Evolutionary conservation across 2,113 vertebrate species (phyloP).

Genomic region (Leuciscus idus): DNA sequence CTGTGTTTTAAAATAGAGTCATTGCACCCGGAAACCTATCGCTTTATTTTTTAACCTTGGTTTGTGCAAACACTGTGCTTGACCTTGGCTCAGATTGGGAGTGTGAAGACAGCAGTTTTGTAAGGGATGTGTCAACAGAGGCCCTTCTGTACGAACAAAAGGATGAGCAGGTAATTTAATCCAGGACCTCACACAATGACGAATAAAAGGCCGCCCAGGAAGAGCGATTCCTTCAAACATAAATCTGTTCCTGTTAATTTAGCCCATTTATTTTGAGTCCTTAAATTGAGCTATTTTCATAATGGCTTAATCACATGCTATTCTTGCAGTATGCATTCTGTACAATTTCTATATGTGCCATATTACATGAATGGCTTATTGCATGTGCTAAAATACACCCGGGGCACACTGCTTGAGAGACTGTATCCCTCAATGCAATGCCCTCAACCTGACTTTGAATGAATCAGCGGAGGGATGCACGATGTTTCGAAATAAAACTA

Average conservation of each 20-base stretch:
- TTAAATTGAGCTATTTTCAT: not conserved
- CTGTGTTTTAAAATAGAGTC: constrained; percentile 41
- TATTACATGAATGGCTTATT: not conserved
- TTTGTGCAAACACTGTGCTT: constrained; percentile 45
- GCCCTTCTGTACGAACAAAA: constrained; percentile 50
- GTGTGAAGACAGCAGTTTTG: constrained; percentile 41
- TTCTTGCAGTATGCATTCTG: not conserved
- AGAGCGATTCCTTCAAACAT: constrained; percentile 10
- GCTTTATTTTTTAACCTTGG: constrained; percentile 52
- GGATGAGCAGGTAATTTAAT: constrained; percentile 56
- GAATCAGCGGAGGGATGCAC: not conserved
- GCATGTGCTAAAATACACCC: not conserved
- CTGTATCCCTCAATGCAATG: not conserved
- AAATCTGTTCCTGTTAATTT: not conserved
- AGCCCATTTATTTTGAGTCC: not conserved
- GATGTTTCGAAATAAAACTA: not conserved
- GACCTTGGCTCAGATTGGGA: constrained; percentile 31
- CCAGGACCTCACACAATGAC: constrained; percentile 37
- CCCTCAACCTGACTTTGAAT: not conserved
- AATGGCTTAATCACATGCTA: not conserved
- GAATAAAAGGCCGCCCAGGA: constrained; percentile 36
- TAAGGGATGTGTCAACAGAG: constrained; percentile 39
- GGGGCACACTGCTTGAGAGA: not conserved
- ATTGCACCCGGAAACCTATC: constrained; percentile 38
- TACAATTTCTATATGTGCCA: not conserved